Evolutionary conservation across 1,140 invertebrate genomes (phyloP), one percentile per base, ranked within the genome.

Genomic region (Armadillidium nasatum): DNA sequence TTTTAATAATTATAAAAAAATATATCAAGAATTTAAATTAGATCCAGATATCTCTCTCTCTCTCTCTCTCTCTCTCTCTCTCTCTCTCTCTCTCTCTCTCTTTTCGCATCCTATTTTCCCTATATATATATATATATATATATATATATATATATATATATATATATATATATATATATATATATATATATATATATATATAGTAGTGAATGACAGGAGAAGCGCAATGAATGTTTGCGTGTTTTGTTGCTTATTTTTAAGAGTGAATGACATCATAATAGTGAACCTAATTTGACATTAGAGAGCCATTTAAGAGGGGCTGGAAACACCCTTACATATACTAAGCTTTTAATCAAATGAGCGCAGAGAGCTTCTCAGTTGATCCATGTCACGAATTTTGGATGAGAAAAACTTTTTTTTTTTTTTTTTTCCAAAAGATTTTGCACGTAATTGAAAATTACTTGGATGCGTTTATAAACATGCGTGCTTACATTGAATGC

Each of bases 61-160:
- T n/a, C n/a, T n/a, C n/a, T n/a, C n/a, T n/a, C n/a, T n/a, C n/a
- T n/a, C n/a, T n/a, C n/a, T n/a, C n/a, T n/a, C n/a, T n/a, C n/a
- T n/a, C n/a, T n/a, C n/a, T n/a, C n/a, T n/a, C n/a, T n/a, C n/a
- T n/a, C n/a, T n/a, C n/a, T n/a, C n/a, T n/a, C n/a, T n/a, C n/a
- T n/a, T n/a, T n/a, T n/a, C n/a, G n/a, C n/a, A n/a, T n/a, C n/a
- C n/a, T n/a, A n/a, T 50, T 50, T 10, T 50, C 46, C 46, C 15
- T 9, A 15, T 15, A 50, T 50, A 50, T 50, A 50, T 50, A 50
- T 50, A 50, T 50, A 50, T 50, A 50, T 50, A 50, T 50, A 50
- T 50, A 50, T 50, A 50, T 50, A 50, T 50, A 50, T 50, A 50
- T 50, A 50, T 50, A 50, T 50, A 50, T 50, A 50, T 50, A 50